phyloP scores from a whole-genome alignment of 1,140 invertebrate species.

The Lasioglossum albipes region DNA sequence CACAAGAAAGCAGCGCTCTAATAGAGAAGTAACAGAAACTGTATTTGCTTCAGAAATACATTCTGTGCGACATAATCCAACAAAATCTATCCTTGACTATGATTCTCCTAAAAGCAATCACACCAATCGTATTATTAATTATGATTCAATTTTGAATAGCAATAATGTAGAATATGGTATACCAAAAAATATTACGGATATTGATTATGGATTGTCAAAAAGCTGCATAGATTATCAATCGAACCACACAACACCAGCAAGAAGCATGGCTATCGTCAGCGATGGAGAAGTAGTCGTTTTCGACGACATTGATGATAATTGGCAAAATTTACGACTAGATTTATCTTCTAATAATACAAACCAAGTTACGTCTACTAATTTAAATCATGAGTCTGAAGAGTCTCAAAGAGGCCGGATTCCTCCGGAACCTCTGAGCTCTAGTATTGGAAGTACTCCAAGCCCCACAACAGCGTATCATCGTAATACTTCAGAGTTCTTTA shows the following conservation, averaged over 20 bases:
- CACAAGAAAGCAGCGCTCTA: slow-evolving; percentile 79
- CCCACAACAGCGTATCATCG: slow-evolving; percentile 77
- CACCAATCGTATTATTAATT: slow-evolving; percentile 75
- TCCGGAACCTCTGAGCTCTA: slow-evolving; percentile 74
- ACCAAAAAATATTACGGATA: slow-evolving; percentile 78
- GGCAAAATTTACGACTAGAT: slow-evolving; percentile 81
- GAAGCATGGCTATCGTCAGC: slow-evolving; percentile 81
- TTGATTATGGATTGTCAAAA: slow-evolving; percentile 78
- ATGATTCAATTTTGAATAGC: slow-evolving; percentile 78
- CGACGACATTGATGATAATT: slow-evolving; percentile 90
- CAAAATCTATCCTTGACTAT: slow-evolving; percentile 77
- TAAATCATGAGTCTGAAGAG: slow-evolving; percentile 70
- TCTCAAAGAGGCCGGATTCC: slow-evolving; percentile 70
- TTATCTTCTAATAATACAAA: slow-evolving; percentile 66
- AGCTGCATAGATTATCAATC: slow-evolving; percentile 79
- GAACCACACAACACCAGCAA: slow-evolving; percentile 75
- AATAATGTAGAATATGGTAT: slow-evolving; percentile 79
- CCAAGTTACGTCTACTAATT: slow-evolving; percentile 62
- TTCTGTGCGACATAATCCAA: slow-evolving; percentile 80
- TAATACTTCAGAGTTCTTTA: slow-evolving; percentile 81
- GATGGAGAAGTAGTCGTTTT: slow-evolving; percentile 89
- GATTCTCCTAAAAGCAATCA: slow-evolving; percentile 76
- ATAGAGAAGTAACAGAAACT: slow-evolving; percentile 83
- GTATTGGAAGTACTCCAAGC: slow-evolving; percentile 77
- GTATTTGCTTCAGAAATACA: slow-evolving; percentile 84